Conservation (phyloP, 1,140 invertebrate species). For the Globodera rostochiensis region DNA sequence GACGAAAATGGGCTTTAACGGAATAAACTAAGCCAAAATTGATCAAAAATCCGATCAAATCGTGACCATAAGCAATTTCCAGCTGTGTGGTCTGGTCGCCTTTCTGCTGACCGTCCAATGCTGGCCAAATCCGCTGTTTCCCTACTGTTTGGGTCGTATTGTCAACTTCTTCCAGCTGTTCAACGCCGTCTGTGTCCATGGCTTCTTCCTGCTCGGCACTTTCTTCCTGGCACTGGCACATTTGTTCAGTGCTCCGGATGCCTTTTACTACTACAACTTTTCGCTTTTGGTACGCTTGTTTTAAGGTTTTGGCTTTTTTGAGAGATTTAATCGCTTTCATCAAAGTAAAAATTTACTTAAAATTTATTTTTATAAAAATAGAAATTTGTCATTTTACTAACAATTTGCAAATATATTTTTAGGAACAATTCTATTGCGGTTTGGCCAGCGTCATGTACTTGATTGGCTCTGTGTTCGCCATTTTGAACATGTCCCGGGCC, state of each 20-base stretch:
- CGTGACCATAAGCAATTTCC: background rate
- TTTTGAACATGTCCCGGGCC: conserved; percentile 22
- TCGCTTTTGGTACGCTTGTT: conserved; percentile 18
- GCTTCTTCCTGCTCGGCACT: conserved; percentile 30
- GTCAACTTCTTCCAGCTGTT: conserved; percentile 36
- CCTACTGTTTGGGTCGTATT: conserved; percentile 20
- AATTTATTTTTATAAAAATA: too few species aligned
- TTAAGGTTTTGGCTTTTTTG: too few species aligned
- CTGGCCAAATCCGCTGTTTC: conserved; percentile 19
- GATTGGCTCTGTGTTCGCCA: conserved; percentile 18
- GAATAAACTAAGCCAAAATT: background rate
- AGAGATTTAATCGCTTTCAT: too few species aligned
- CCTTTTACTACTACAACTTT: conserved; percentile 38
- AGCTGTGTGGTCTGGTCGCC: conserved; percentile 24
- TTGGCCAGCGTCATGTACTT: conserved; percentile 32
- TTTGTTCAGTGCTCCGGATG: conserved; percentile 39
- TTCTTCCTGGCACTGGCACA: conserved; percentile 24
- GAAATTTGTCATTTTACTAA: background rate
- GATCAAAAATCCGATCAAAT: background rate
- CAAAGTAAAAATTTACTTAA: too few species aligned
- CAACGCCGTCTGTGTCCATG: conserved; percentile 39
- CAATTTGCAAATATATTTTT: background rate
- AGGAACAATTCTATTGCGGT: conserved; percentile 38
- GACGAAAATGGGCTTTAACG: background rate
- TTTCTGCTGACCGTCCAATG: conserved; percentile 33